Evolutionary conservation across 92 coral and sea anemone genomes (phyloP).

Genomic region (Nematostella vectensis): DNA sequence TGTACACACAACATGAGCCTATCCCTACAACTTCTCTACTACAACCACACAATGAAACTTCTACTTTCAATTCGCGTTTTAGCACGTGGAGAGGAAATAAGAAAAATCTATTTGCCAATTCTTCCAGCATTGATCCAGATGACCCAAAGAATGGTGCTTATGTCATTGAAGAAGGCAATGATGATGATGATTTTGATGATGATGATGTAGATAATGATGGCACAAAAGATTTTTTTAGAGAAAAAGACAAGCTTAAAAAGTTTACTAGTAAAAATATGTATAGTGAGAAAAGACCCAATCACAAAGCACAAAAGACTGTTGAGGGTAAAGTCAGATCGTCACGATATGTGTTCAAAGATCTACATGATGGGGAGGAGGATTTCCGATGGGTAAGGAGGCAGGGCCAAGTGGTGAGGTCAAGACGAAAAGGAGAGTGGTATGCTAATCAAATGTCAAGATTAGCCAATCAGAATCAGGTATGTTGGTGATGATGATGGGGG

Average conservation of each 20-base stretch:
- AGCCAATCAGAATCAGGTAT: constrained; percentile 3
- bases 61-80: too few relatives aligned
- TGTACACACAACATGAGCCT: too few relatives aligned
- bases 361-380: constrained; percentile 24
- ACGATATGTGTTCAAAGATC: constrained; percentile 46
- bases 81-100: too few relatives aligned
- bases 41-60: too few relatives aligned
- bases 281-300: too few relatives aligned
- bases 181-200: constrained; percentile 6
- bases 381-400: constrained; percentile 35
- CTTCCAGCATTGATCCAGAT: too few relatives aligned
- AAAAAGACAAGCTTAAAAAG: constrained; percentile 1
- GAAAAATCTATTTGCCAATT: too few relatives aligned
- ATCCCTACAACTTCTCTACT: too few relatives aligned
- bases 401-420: constrained; percentile 8
- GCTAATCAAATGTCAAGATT: constrained; percentile 53
- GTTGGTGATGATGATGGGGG: too few relatives aligned
- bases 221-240: neutral
- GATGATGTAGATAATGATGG: neutral
- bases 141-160: too few relatives aligned
- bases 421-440: constrained; percentile 51
- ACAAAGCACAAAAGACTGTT: constrained; percentile 22
- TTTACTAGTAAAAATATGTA: too few relatives aligned
- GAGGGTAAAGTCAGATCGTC: constrained; percentile 13
- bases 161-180: neutral